Conservation (phyloP, 2,888 invertebrate species). For the Noctua fimbriata region DNA sequence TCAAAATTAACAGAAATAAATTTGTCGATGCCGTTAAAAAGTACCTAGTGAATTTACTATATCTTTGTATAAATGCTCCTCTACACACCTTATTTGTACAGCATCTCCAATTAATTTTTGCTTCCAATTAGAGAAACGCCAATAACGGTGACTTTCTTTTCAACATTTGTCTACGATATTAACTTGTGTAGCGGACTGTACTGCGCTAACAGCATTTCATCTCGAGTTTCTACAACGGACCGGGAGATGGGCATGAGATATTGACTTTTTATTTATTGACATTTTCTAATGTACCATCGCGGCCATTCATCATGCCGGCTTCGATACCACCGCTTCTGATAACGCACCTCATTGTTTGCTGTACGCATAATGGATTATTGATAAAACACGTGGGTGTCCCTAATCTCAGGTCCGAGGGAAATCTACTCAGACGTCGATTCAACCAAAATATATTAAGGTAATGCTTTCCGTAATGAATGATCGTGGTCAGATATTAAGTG, state of each 20-base stretch:
- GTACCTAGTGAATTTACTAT: constrained; percentile 25
- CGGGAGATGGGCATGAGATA: constrained; percentile 82
- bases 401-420: constrained; percentile 82
- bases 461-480: constrained; percentile 84
- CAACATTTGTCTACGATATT: constrained; percentile 40
- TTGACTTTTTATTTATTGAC: constrained; percentile 89
- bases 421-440: constrained; percentile 82
- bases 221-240: constrained; percentile 74
- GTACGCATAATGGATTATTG: constrained; percentile 89
- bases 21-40: constrained; percentile 40
- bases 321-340: constrained; percentile 83
- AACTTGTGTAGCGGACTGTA: constrained; percentile 55
- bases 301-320: constrained; percentile 85
- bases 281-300: constrained; percentile 87
- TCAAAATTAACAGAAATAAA: constrained; percentile 40
- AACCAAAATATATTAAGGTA: constrained; percentile 82
- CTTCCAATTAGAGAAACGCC: constrained; percentile 58
- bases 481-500: constrained; percentile 85
- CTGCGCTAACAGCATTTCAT: constrained; percentile 68
- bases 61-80: constrained; percentile 30
- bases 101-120: constrained; percentile 55
- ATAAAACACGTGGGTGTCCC: constrained; percentile 89
- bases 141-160: constrained; percentile 44
- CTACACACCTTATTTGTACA: constrained; percentile 48
- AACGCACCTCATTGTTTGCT: constrained; percentile 88